Conservation (phyloP, 2,797 vertebrate species). For the Hoplostethus mediterraneus region DNA sequence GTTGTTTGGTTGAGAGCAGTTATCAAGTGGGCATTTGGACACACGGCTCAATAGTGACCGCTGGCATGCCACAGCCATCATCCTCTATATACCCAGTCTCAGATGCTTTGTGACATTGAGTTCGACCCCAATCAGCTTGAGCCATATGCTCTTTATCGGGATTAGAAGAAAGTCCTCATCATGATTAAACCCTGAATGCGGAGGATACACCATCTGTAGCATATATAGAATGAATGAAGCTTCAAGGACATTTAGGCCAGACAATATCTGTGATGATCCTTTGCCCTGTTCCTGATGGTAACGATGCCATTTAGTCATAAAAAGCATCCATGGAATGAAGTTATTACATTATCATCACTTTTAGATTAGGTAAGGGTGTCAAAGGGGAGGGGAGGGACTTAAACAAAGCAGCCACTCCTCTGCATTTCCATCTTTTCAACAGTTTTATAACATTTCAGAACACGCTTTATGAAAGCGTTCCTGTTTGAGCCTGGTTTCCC, state of each 20-base stretch:
- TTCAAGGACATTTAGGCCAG: slow-evolving; percentile 54
- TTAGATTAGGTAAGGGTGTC: not conserved
- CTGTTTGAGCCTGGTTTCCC: too few relatives aligned
- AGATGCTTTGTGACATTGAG: slow-evolving; percentile 45
- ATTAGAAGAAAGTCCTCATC: slow-evolving; percentile 53
- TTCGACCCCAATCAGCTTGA: slow-evolving; percentile 63
- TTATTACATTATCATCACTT: not conserved
- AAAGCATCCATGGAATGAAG: slow-evolving; percentile 2
- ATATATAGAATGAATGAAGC: slow-evolving; percentile 22
- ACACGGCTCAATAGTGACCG: too few relatives aligned
- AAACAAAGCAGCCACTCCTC: not conserved
- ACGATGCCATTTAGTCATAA: slow-evolving; percentile 10
- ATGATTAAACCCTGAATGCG: slow-evolving; percentile 34
- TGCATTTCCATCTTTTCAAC: not conserved
- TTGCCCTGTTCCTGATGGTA: slow-evolving; percentile 9
- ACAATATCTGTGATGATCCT: slow-evolving; percentile 43
- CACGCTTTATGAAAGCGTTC: not conserved
- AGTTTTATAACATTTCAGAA: not conserved
- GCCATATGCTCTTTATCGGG: slow-evolving; percentile 63
- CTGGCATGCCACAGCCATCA: too few relatives aligned
- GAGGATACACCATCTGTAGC: slow-evolving; percentile 25
- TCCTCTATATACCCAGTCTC: too few relatives aligned
- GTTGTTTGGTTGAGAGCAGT: too few relatives aligned
- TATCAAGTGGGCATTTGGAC: too few relatives aligned
- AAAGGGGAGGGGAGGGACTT: not conserved